phyloP scores from a whole-genome alignment of 1,140 invertebrate species.

The Cotesia glomerata region DNA sequence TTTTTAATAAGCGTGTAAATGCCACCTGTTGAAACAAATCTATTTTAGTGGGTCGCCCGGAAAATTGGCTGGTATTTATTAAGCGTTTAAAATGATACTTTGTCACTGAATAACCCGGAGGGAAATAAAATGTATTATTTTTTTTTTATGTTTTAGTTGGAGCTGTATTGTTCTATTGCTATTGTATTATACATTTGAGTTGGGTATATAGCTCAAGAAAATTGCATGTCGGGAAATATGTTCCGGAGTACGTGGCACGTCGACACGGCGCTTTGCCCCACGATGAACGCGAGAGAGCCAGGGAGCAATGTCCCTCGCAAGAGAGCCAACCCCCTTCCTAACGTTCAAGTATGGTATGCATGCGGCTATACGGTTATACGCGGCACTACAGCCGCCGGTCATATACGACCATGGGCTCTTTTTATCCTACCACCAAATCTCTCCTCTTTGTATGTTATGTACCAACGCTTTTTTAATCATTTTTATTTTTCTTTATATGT shows the following conservation, averaged over 20 bases:
- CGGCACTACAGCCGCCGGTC: slow-evolving; percentile 45
- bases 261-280: slow-evolving; percentile 13
- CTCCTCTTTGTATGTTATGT: not conserved
- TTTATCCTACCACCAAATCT: slow-evolving; percentile 26
- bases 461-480: not conserved
- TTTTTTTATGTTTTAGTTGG: not conserved
- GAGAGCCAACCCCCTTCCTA: slow-evolving; percentile 55
- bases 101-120: no score
- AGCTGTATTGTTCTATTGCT: not conserved
- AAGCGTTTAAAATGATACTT: no score
- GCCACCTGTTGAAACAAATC: no score
- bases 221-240: slow-evolving; percentile 7
- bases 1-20: no score
- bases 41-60: no score
- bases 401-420: slow-evolving; percentile 35
- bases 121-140: no score
- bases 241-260: slow-evolving; percentile 24
- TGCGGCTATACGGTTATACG: slow-evolving; percentile 58
- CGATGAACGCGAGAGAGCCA: slow-evolving; percentile 31
- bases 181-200: no score
- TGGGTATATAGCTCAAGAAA: not conserved
- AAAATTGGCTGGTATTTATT: no score
- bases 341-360: slow-evolving; percentile 55
- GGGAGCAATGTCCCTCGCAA: slow-evolving; percentile 56
- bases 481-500: slow-evolving; percentile 25